Evolutionary conservation across 92 coral and sea anemone species (phyloP).

Genomic region (Heliopora coerulea): DNA sequence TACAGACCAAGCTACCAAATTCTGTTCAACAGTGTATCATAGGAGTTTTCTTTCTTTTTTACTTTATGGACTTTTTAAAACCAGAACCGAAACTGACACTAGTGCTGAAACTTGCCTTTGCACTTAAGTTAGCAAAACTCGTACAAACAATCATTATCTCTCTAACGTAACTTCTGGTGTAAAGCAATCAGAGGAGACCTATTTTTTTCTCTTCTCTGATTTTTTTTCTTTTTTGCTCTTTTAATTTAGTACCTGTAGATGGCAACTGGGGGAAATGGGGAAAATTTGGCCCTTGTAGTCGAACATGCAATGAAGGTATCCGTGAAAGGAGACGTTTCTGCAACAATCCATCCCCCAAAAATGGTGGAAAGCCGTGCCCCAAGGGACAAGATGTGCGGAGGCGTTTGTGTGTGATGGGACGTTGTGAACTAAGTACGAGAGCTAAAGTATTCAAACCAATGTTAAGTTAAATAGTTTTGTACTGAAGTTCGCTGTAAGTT

Average conservation of each 20-base stretch:
- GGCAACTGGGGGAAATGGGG: conserved; percentile 43
- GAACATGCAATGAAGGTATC: conserved; percentile 27
- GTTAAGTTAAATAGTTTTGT: neutral
- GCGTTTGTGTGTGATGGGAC: conserved; percentile 12
- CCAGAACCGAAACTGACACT: no score
- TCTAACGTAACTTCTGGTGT: no score
- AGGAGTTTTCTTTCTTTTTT: no score
- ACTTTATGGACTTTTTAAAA: no score
- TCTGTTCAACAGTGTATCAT: no score
- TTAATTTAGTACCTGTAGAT: conserved; percentile 4
- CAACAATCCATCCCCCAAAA: neutral
- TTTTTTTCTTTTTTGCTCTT: neutral
- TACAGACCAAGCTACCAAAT: no score
- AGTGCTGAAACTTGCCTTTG: no score
- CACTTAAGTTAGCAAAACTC: no score
- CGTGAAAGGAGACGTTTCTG: neutral
- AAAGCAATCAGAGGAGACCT: no score
- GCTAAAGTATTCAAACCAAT: neutral
- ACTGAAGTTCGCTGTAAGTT: no score
- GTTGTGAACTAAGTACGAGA: conserved; percentile 31
- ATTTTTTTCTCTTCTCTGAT: no score
- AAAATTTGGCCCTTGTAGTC: neutral
- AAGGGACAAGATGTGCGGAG: neutral
- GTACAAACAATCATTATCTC: no score
- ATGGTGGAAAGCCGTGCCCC: conserved; percentile 12